Evolutionary conservation across 2,113 vertebrate species (phyloP).

Genomic region (Ameiurus melas): DNA sequence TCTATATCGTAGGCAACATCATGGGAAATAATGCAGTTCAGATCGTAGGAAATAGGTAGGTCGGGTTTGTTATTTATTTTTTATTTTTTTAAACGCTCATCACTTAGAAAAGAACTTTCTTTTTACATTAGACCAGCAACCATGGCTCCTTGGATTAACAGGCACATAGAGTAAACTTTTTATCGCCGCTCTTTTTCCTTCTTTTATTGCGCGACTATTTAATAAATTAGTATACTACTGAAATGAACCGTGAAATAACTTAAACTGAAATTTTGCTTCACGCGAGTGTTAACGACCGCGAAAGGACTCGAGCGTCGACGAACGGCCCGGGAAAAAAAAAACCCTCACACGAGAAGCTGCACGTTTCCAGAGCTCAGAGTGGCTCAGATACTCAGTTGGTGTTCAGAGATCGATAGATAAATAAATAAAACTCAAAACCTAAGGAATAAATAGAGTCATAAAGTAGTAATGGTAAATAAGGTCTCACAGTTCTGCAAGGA

Average conservation of each 20-base stretch:
- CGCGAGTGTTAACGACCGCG: conserved; percentile 34
- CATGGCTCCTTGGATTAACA: conserved; percentile 70
- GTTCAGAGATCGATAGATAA: conserved; percentile 78
- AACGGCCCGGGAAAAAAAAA: conserved; percentile 45
- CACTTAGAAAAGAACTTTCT: conserved; percentile 67
- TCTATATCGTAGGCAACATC: conserved; percentile 65
- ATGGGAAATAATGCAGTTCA: conserved; percentile 66
- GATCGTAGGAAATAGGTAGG: conserved; percentile 70
- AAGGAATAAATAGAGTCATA: conserved; percentile 80
- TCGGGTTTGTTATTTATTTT: conserved; percentile 66
- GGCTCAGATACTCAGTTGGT: conserved; percentile 70
- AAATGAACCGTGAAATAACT: conserved; percentile 71
- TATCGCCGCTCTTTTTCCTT: conserved; percentile 2
- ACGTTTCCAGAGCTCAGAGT: conserved; percentile 71
- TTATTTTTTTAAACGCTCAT: conserved; percentile 58
- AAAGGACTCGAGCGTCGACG: conserved; percentile 44
- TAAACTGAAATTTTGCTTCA: conserved; percentile 54
- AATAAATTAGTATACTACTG: conserved; percentile 76
- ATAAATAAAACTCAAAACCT: conserved; percentile 83
- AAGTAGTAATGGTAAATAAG: conserved; percentile 75
- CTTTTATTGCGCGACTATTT: conserved; percentile 67
- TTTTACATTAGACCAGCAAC: conserved; percentile 47
- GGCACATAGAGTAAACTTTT: conserved; percentile 73
- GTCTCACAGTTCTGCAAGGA: conserved; percentile 76
- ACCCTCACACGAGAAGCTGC: conserved; percentile 58